Evolutionary conservation across 2,888 invertebrate genomes (phyloP), one percentile per base, ranked within the genome.

Genomic region (Thereva unica): DNA sequence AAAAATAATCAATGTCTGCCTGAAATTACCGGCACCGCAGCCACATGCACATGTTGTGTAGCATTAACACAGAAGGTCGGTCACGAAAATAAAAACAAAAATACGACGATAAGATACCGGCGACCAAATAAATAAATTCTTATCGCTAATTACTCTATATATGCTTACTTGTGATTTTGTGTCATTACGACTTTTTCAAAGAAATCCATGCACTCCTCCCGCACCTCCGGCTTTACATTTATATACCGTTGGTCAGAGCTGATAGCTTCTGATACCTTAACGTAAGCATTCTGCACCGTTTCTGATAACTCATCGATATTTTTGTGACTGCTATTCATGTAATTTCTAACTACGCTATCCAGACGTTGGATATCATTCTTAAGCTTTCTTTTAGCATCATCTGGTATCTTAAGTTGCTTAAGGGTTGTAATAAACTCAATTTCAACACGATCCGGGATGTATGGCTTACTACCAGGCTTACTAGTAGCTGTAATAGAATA

Each of bases 121-220:
- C 23, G 23, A 23, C 23, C 23, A 23, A 23, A 23, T 23, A 23
- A 23, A 23, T 23, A 23, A 23, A 23, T 23, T 23, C 23, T 23
- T 23, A 23, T 23, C 23, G 23, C 23, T 23, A 23, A 23, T n/a
- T 34, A 50, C 12, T 50, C n/a, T 52, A 54, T 40, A n/a, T 23
- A 6, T 37, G 9, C 56, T 83, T 76, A 89, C 89, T 91, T 89
- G 78, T 98, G 97, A 68, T 97, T 84, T 75, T 90, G 88, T 0
- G 92, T 91, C 89, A 96, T 96, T 57, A 96, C 87, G 77, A 94
- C 95, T 76, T 92, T 93, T 82, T 99, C 99, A 54, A 93, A 91
- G 77, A 93, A 94, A 82, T 97, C 95, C 77, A 97, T 85, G 68
- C 97, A 84, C 73, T 88, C 86, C 74, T 95, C 94, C 73, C 89